Percentiles rank a stretch among this genome's conserved stretches.
phyloP scores from a whole-genome alignment of 2,797 vertebrate species.

The Moxostoma hubbsi region DNA sequence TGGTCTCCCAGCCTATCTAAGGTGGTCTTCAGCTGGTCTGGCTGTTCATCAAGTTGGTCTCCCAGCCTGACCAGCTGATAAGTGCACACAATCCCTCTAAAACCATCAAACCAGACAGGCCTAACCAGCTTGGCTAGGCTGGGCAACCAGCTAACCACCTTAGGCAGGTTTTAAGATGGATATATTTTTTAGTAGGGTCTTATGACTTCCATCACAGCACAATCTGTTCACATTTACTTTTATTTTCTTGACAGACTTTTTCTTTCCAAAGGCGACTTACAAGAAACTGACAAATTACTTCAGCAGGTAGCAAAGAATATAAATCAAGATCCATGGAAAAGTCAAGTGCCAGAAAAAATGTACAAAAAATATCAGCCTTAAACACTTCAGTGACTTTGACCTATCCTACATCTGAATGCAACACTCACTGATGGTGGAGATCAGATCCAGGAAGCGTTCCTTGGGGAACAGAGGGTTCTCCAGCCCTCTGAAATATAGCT shows the following conservation, averaged over 20 bases:
- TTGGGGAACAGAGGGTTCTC: slow-evolving; percentile 98
- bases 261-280: background rate
- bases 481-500: slow-evolving; percentile 97
- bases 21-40: too few species aligned
- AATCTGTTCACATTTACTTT: background rate
- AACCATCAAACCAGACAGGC: too few species aligned
- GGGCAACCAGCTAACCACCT: too few species aligned
- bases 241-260: background rate
- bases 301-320: background rate
- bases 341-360: background rate
- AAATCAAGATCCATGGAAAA: slow-evolving; percentile 1
- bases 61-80: too few species aligned
- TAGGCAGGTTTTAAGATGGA: too few species aligned
- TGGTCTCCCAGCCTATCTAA: too few species aligned
- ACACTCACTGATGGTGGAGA: slow-evolving; percentile 95
- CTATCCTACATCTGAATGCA: slow-evolving; percentile 13
- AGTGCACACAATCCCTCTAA: too few species aligned
- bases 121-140: too few species aligned
- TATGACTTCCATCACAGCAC: background rate
- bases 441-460: slow-evolving; percentile 97
- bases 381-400: background rate
- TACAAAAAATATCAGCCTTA: background rate
- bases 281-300: slow-evolving; percentile 3
- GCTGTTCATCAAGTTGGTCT: too few species aligned
- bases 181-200: too few species aligned